These are phyloP conservation scores for Ormyrus rosae DNA, from an alignment of 2,888 invertebrate species.

Conservation along the genomic window DNA sequence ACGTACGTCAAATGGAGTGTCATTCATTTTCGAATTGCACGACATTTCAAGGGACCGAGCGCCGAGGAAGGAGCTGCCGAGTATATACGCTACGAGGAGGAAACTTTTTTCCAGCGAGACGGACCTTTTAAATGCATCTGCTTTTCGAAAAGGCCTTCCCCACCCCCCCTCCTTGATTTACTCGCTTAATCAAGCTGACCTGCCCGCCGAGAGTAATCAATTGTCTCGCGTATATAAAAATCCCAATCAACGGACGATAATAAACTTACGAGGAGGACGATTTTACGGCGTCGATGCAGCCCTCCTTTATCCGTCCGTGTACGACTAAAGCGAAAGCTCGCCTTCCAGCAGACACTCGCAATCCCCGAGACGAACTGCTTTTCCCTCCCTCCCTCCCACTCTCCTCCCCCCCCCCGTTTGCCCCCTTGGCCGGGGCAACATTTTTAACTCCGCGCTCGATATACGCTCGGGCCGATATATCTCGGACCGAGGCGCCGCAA, in stretches of 20 bases:
- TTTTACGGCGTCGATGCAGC: neutral
- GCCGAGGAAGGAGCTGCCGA: conserved; percentile 2
- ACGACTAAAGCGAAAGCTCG: too few species aligned
- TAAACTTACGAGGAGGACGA: conserved; percentile 22
- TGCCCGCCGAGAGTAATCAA: neutral
- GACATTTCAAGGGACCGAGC: conserved; percentile 60
- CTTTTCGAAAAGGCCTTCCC: conserved; percentile 6
- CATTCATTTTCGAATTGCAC: conserved; percentile 70
- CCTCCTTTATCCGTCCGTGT: too few species aligned
- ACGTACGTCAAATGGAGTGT: conserved; percentile 64
- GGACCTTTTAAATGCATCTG: conserved; percentile 46
- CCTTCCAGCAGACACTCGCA: too few species aligned
- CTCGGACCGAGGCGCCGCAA: neutral
- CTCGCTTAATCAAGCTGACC: conserved; percentile 40
- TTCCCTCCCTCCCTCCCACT: conserved; percentile 24
- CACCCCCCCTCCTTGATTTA: conserved; percentile 38
- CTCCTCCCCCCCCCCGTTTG: neutral
- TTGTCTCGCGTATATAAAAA: neutral
- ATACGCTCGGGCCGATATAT: neutral
- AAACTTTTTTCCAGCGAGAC: conserved; percentile 19
- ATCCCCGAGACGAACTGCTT: neutral
- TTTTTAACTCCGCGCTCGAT: neutral
- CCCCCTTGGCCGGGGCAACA: conserved; percentile 23
- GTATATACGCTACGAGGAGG: conserved; percentile 15
- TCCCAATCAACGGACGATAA: conserved; percentile 15